Conservation (phyloP, 2,888 invertebrate genomes). For the Crematogaster levior region DNA sequence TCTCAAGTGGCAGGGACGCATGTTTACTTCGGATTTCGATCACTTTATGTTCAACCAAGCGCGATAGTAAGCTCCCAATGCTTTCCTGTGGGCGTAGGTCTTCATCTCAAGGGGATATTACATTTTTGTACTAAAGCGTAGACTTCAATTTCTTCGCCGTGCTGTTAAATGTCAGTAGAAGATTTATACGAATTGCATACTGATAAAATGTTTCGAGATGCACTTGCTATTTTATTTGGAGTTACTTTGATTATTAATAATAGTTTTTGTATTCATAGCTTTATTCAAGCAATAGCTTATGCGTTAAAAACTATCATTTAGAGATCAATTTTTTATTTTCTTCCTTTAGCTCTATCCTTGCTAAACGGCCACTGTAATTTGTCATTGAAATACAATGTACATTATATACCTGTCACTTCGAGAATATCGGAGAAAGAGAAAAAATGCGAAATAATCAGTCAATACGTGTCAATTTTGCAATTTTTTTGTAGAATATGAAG, state of each 20-base stretch:
- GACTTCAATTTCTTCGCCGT: conserved; percentile 13
- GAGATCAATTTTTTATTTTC: conserved; percentile 5
- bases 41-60: conserved; percentile 23
- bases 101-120: conserved; percentile 28
- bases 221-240: background rate
- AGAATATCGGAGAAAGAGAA: background rate
- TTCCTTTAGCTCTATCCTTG: background rate
- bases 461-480: background rate
- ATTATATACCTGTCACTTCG: background rate
- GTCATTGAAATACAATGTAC: conserved; percentile 20
- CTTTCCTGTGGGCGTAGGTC: background rate
- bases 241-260: conserved; percentile 5
- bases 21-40: conserved; percentile 36
- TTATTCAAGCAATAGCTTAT: background rate
- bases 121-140: conserved; percentile 33
- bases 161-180: background rate
- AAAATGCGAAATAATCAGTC: background rate
- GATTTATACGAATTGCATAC: background rate
- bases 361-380: background rate
- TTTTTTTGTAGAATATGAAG: no score
- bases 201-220: background rate
- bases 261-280: background rate
- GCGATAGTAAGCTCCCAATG: conserved; percentile 5
- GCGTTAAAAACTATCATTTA: background rate
- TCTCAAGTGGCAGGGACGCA: background rate